Percentiles rank a stretch among this genome's conserved stretches.
Conservation (phyloP, 2,113 vertebrate genomes). For the Zosterops pallidus region DNA sequence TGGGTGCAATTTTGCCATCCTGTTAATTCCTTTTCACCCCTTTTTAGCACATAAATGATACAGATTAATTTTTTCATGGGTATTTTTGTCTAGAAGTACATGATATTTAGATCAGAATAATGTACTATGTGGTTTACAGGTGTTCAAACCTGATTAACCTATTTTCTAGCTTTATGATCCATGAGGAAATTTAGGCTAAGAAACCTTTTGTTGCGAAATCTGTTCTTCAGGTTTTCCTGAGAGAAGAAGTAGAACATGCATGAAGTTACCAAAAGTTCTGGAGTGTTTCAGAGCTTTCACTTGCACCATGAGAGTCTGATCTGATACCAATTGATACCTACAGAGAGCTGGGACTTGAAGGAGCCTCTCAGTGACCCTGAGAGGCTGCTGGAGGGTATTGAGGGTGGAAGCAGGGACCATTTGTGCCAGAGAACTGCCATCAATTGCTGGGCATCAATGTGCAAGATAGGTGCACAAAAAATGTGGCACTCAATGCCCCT, state of each 20-base stretch:
- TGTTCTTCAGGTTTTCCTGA: not conserved
- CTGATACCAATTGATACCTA: not conserved
- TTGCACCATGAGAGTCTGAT: not conserved
- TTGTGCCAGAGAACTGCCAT: not conserved
- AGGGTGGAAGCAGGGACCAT: not conserved
- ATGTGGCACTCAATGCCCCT: not conserved
- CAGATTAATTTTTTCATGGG: not conserved
- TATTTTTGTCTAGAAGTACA: not conserved
- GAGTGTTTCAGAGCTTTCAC: not conserved
- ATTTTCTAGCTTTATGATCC: not conserved
- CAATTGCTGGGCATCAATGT: fast-evolving
- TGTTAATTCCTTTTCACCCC: not conserved
- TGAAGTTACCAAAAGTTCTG: not conserved
- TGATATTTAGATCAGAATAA: not conserved
- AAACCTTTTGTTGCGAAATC: not conserved
- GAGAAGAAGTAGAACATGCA: not conserved
- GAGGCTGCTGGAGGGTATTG: not conserved
- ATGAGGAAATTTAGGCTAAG: not conserved
- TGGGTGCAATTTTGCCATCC: not conserved
- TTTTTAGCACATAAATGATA: not conserved
- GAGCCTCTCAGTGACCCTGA: not conserved
- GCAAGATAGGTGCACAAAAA: not conserved
- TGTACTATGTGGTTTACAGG: not conserved
- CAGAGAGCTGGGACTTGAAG: not conserved
- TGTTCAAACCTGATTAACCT: not conserved